Conservation (phyloP, 2,113 vertebrate species). For the Caranx ignobilis region DNA sequence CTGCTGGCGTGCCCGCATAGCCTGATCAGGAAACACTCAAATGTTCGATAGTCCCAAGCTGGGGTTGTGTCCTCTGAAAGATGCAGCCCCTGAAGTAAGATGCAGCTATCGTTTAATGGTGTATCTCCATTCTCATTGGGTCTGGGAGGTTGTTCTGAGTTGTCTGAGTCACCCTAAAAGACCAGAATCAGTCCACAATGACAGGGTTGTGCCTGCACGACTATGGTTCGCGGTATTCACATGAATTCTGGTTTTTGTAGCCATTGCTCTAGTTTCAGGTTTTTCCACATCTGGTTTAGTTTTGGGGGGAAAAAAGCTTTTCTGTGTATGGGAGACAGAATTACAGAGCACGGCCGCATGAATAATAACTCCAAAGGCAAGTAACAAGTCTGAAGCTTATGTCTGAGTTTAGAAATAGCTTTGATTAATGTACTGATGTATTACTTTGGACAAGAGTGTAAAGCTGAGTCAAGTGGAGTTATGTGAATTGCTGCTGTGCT, state of each 20-base stretch:
- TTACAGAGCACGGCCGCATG: slow-evolving; percentile 32
- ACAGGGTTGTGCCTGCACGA: slow-evolving; percentile 33
- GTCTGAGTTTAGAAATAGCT: slow-evolving; percentile 11
- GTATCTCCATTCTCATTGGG: background rate
- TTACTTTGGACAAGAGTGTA: background rate
- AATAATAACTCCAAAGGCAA: slow-evolving; percentile 23
- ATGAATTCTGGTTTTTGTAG: slow-evolving; percentile 27
- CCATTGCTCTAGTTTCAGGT: slow-evolving; percentile 19
- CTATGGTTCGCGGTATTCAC: slow-evolving; percentile 28
- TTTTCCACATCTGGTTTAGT: slow-evolving; percentile 59
- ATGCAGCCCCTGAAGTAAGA: no score
- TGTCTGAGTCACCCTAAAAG: slow-evolving; percentile 19
- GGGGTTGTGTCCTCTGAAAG: no score
- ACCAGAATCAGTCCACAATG: slow-evolving; percentile 18
- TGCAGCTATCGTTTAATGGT: background rate
- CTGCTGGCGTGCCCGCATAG: no score
- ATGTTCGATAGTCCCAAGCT: no score
- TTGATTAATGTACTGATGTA: slow-evolving; percentile 4
- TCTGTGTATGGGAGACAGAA: slow-evolving; percentile 30
- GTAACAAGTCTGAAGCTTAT: slow-evolving; percentile 11
- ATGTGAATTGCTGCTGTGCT: slow-evolving; percentile 5
- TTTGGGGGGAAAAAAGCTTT: slow-evolving; percentile 19
- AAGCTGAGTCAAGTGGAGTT: slow-evolving; percentile 10
- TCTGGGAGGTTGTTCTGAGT: slow-evolving; percentile 5
- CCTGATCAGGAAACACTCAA: no score